Percentiles rank a stretch among this genome's conserved stretches.
Conservation (phyloP, 2,888 invertebrate genomes). For the Polymixis lichenea region DNA sequence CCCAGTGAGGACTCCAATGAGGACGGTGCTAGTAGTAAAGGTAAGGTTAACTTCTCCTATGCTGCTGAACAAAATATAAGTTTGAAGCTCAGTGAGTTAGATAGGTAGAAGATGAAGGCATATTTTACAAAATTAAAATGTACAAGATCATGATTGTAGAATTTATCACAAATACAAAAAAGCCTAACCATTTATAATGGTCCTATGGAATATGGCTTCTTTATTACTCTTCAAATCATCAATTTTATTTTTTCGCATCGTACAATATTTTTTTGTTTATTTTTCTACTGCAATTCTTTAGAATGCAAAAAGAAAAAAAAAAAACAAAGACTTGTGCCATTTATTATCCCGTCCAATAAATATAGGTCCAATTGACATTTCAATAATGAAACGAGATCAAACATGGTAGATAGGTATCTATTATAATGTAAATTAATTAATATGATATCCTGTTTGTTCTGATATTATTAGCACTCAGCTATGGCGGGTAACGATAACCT, state of each 20-base stretch:
- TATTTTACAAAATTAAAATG: neutral
- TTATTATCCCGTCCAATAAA: slow-evolving; percentile 13
- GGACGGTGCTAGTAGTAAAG: slow-evolving; percentile 89
- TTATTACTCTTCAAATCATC: neutral
- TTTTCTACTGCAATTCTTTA: too few relatives aligned
- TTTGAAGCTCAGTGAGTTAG: too few relatives aligned
- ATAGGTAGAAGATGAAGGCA: neutral
- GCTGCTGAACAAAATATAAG: too few relatives aligned
- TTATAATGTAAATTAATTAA: slow-evolving; percentile 52
- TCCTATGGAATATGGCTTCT: neutral
- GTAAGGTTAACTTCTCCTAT: too few relatives aligned
- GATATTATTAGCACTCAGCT: slow-evolving; percentile 29
- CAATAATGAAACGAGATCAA: slow-evolving; percentile 19
- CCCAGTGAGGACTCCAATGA: slow-evolving; percentile 90
- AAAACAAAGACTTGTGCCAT: neutral
- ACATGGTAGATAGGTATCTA: slow-evolving; percentile 13
- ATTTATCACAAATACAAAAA: neutral
- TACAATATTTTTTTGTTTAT: neutral
- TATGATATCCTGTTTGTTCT: slow-evolving; percentile 33
- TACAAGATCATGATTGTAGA: neutral
- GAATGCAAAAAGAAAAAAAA: slow-evolving; percentile 1
- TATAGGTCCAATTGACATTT: slow-evolving; percentile 25
- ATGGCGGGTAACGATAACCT: slow-evolving; percentile 41
- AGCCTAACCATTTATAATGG: neutral
- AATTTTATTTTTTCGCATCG: neutral